These are phyloP conservation scores for Penaeus chinensis DNA, from an alignment of 1,140 invertebrate genomes.

Conservation along the genomic window DNA sequence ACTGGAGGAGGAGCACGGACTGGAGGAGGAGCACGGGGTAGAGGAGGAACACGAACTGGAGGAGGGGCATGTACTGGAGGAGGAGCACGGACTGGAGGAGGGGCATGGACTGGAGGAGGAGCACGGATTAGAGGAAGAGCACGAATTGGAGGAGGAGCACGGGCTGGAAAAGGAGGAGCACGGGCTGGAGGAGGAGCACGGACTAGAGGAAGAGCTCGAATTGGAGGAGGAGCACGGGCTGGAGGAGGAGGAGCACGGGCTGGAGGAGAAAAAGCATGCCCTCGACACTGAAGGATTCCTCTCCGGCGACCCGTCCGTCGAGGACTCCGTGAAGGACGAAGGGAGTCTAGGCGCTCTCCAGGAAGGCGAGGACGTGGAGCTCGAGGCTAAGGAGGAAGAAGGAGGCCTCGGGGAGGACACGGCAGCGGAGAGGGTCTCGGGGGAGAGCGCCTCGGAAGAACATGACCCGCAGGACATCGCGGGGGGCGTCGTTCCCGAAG, in stretches of 20 bases:
- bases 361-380: not conserved
- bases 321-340: conserved; percentile 13
- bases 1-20: not conserved
- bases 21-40: not conserved
- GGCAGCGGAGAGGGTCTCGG: not conserved
- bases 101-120: no score
- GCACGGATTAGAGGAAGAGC: not conserved
- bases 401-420: conserved; percentile 6
- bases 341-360: not conserved
- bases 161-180: not conserved
- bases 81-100: no score
- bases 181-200: no score
- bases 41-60: not conserved
- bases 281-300: not conserved
- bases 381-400: not conserved
- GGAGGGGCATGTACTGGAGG: not conserved
- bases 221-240: not conserved
- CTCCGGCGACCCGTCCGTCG: not conserved
- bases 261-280: not conserved
- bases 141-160: no score
- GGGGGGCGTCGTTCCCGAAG: no score
- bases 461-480: no score
- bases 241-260: not conserved
- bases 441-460: not conserved
- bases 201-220: no score